These are phyloP conservation scores for Oxycera nigricornis DNA, from an alignment of 2,888 invertebrate species.

Conservation along the genomic window DNA sequence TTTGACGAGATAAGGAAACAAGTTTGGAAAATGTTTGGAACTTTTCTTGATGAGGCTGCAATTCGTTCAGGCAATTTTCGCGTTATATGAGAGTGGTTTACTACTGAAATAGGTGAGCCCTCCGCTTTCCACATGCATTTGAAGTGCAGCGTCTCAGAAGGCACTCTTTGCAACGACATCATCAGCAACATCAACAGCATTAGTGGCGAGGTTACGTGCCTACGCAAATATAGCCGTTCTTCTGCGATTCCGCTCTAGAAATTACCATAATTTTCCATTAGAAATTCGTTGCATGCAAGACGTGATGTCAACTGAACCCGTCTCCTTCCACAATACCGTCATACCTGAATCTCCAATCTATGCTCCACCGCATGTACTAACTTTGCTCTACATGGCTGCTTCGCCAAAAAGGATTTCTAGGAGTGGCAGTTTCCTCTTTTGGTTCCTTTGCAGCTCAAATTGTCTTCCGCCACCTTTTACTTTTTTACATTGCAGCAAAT, in stretches of 20 bases:
- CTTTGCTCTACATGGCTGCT: not conserved
- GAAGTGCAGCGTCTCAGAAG: not conserved
- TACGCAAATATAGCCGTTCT: constrained; percentile 42
- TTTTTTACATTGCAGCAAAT: constrained; percentile 3
- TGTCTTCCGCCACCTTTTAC: constrained; percentile 14
- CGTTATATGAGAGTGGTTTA: not conserved
- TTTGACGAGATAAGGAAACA: too few relatives aligned
- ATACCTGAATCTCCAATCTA: not conserved
- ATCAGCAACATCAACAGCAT: constrained; percentile 5
- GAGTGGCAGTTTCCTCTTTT: not conserved
- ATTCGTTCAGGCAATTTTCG: not conserved
- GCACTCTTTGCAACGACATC: constrained; percentile 11
- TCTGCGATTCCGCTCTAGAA: constrained; percentile 41
- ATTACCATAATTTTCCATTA: constrained; percentile 44
- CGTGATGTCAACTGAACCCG: constrained; percentile 3
- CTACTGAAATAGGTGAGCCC: not conserved
- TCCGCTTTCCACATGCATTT: not conserved
- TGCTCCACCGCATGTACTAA: not conserved
- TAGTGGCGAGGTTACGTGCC: constrained; percentile 38
- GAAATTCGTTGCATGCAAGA: constrained; percentile 34
- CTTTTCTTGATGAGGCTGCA: not conserved
- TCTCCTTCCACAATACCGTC: not conserved
- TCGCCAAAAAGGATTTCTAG: not conserved
- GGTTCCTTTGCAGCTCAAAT: constrained; percentile 9
- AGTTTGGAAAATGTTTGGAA: too few relatives aligned